phyloP scores from a whole-genome alignment of 2,113 vertebrate genomes.

The Delphinapterus leucas region DNA sequence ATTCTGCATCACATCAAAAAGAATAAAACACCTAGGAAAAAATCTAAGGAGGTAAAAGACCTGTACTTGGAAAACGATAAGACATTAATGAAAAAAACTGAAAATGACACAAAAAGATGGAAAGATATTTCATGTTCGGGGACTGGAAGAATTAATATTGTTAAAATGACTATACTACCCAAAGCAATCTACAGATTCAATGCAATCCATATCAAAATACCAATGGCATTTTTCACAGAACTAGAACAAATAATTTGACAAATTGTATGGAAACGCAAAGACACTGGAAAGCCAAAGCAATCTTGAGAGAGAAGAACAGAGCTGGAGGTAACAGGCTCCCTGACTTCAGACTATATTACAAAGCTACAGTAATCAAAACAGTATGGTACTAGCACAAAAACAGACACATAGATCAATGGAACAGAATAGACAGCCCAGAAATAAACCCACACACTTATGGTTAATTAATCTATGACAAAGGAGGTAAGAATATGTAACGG shows the following conservation, averaged over 20 bases:
- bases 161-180: background rate
- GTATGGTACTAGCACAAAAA: background rate
- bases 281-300: background rate
- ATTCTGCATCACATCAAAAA: background rate
- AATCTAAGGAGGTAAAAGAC: background rate
- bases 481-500: background rate
- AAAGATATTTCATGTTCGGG: background rate
- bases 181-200: background rate
- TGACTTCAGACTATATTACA: background rate
- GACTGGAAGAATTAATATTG: background rate
- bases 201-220: background rate
- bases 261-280: background rate
- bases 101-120: background rate
- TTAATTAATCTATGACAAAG: background rate
- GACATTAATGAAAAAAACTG: background rate
- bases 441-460: background rate
- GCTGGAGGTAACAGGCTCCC: background rate
- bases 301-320: background rate
- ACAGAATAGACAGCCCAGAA: background rate
- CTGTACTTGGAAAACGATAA: background rate
- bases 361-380: background rate
- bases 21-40: background rate
- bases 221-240: background rate
- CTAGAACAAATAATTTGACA: background rate
- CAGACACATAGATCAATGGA: background rate